Evolutionary conservation across 2,888 invertebrate species (phyloP), one percentile per base, ranked within the genome.

Genomic region (Leptinotarsa rubiginosa): DNA sequence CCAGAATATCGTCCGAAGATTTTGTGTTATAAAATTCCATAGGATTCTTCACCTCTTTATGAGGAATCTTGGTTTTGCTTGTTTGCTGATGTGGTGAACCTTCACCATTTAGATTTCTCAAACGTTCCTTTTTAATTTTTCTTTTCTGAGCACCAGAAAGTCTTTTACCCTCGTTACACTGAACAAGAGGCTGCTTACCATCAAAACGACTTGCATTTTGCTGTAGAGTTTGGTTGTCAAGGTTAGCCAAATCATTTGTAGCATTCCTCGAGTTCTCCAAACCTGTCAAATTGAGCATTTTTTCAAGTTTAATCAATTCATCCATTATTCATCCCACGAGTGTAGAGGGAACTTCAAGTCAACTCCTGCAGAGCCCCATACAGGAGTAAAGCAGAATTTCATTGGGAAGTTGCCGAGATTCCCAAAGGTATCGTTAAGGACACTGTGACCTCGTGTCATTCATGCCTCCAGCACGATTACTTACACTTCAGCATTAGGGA

Each of bases 401-500:
- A 56, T 50, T 71, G 52, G 56, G 56, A 64, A 47, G 31, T 69
- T 69, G 71, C 74, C 50, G 49, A 49, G 52, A 25, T 69, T 54
- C 71, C 69, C 47, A 54, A 65, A 59, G 65, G 72, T 65, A 56
- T 59, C 71, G 70, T 75, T 69, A 49, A 22, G 16, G 62, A 69
- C 69, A 69, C 68, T 69, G 31, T 66, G 59, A 50, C 69, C 69
- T 52, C 56, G 71, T 62, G 68, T 65, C 69, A 75, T 75, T 16
- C 71, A 69, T 71, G 49, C 74, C 62, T 18, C 56, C 47, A 69
- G 74, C 74, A 71, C 74, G 74, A 71, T 70, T 47, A 71, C 73
- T 54, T 69, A 71, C 74, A 75, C 74, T 71, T 50, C 68, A 54
- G 71, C 62, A 71, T 71, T 75, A 59, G 71, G 62, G 71, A 56